Percentiles rank a stretch among this genome's conserved stretches.
Evolutionary conservation across 1,140 invertebrate genomes (phyloP).

Genomic region (Temnothorax nylanderi): DNA sequence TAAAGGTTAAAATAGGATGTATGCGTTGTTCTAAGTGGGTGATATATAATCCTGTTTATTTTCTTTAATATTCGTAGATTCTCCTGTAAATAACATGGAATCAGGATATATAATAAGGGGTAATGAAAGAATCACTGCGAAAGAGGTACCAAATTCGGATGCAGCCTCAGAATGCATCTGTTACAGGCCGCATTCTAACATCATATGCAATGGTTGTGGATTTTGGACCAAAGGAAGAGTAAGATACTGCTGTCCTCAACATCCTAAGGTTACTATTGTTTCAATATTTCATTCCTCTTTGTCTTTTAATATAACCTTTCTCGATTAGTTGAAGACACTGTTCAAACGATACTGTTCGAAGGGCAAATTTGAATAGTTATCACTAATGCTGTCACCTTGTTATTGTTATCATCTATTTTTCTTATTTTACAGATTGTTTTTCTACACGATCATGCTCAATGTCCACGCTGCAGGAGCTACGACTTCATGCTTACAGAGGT

Average conservation of each 20-base stretch:
- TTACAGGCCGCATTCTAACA: constrained; percentile 55
- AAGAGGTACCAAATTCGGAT: background rate
- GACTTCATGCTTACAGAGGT: constrained; percentile 33
- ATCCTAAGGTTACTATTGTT: constrained; percentile 63
- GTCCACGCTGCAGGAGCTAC: constrained; percentile 37
- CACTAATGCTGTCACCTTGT: background rate
- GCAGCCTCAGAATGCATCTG: constrained; percentile 51
- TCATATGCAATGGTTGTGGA: constrained; percentile 72
- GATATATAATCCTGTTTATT: background rate
- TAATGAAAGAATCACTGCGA: background rate
- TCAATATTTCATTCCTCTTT: background rate
- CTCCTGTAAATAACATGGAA: background rate
- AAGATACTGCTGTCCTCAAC: constrained; percentile 61
- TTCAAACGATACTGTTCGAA: background rate
- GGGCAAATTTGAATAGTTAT: background rate
- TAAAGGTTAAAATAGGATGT: background rate
- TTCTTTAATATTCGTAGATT: background rate
- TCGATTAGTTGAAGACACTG: background rate
- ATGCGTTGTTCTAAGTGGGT: background rate
- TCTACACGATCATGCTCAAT: constrained; percentile 19
- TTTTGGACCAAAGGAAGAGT: constrained; percentile 65
- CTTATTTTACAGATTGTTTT: constrained; percentile 40
- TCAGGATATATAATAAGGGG: constrained; percentile 11
- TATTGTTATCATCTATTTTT: background rate
- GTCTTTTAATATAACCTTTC: background rate